Evolutionary conservation across 2,888 invertebrate species (phyloP).

Genomic region (Dioctria rufipes): DNA sequence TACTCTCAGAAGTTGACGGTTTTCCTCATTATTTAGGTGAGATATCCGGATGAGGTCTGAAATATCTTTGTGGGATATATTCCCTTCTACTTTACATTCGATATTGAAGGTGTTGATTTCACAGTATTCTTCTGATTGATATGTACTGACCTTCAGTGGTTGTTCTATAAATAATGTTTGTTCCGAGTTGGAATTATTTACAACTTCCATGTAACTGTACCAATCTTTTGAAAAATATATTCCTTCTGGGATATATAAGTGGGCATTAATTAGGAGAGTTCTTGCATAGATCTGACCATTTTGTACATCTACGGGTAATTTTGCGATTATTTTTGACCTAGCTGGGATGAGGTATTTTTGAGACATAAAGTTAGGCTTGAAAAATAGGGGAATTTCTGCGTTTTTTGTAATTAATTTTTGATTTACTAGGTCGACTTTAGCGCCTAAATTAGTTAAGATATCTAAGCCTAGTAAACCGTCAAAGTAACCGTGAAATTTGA

Average conservation of each 20-base stretch:
- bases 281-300: no score
- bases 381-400: neutral
- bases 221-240: no score
- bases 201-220: neutral
- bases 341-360: neutral
- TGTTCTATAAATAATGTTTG: conserved; percentile 16
- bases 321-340: neutral
- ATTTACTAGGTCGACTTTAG: neutral
- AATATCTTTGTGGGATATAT: neutral
- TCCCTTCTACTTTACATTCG: neutral
- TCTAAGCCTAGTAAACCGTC: neutral
- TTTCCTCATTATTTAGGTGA: conserved; percentile 12
- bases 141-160: conserved; percentile 1
- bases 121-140: neutral
- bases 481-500: no score
- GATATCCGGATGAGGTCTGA: neutral
- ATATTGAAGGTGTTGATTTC: neutral
- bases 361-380: conserved; percentile 20
- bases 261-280: no score
- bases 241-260: no score
- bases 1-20: neutral
- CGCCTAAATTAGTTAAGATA: no score
- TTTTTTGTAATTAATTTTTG: neutral
- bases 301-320: conserved; percentile 21
- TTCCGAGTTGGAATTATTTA: conserved; percentile 10